These are phyloP conservation scores for Idaea straminata DNA, from an alignment of 2,888 invertebrate genomes.

Conservation along the genomic window DNA sequence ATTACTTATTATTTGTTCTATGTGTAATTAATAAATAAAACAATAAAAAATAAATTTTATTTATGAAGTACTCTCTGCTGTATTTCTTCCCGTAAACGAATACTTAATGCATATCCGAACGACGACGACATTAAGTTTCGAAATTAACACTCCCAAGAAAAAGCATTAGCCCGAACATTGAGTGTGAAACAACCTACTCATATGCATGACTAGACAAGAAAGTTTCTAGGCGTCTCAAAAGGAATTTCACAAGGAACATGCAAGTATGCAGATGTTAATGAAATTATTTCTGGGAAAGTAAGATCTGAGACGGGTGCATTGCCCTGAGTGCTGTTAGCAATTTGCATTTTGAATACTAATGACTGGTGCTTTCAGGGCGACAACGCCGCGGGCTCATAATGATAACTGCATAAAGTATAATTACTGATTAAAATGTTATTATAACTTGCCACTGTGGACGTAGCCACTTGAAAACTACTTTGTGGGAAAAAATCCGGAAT, in stretches of 20 bases:
- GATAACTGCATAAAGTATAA: constrained; percentile 53
- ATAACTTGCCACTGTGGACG: constrained; percentile 18
- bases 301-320: constrained; percentile 70
- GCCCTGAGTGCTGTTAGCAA: constrained; percentile 65
- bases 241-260: constrained; percentile 54
- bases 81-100: background rate
- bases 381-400: constrained; percentile 52
- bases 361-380: constrained; percentile 57
- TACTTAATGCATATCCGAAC: background rate
- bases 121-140: background rate
- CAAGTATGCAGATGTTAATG: constrained; percentile 73
- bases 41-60: no score
- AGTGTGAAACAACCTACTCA: constrained; percentile 8
- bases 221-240: constrained; percentile 50
- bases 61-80: background rate
- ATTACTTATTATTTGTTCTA: no score
- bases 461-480: constrained; percentile 4
- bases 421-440: constrained; percentile 48
- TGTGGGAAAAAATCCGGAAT: constrained; percentile 6
- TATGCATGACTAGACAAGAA: constrained; percentile 28
- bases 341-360: constrained; percentile 78
- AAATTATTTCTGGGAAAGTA: constrained; percentile 77
- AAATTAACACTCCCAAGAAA: background rate
- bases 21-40: no score
- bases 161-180: background rate